A percentile compares a stretch with the other conserved stretches of the same genome.
Conservation (phyloP, 2,888 invertebrate species). For the Halictus quadricinctus region DNA sequence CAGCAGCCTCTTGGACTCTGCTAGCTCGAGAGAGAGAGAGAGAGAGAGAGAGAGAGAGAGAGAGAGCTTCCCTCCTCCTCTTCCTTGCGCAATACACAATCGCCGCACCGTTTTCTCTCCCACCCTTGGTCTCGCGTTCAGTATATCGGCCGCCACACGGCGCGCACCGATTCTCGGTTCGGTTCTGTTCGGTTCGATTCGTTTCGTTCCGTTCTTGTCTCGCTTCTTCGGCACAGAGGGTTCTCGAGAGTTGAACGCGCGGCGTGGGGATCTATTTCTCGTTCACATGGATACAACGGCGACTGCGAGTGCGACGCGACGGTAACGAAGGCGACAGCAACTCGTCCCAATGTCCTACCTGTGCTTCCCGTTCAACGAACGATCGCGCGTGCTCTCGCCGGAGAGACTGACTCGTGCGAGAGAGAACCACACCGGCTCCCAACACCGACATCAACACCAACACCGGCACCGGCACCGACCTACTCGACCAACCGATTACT, state of each 20-base stretch:
- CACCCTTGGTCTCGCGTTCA: not conserved
- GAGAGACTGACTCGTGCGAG: conserved; percentile 2
- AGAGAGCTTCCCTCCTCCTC: conserved; percentile 1
- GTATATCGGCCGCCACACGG: conserved; percentile 2
- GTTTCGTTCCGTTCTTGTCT: not conserved
- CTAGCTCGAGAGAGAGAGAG: conserved; percentile 1
- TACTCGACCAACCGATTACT: not conserved
- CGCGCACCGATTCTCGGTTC: not conserved
- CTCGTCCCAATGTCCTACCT: not conserved
- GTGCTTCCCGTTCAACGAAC: conserved; percentile 28
- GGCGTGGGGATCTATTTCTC: not conserved
- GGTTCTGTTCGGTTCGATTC: not conserved
- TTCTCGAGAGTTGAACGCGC: not conserved
- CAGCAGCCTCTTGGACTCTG: conserved; percentile 27
- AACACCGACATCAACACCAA: not conserved
- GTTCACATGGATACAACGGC: not conserved
- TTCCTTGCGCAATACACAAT: not conserved
- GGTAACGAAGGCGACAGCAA: not conserved
- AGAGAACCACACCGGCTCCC: not conserved
- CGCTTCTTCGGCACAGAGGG: not conserved
- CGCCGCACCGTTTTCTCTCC: conserved; percentile 30
- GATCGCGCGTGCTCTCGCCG: conserved; percentile 18
- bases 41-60: not conserved
- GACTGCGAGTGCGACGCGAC: not conserved
- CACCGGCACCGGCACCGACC: not conserved